Conservation (phyloP, 92 coral and sea anemone genomes). For the Actinostola sp. region DNA sequence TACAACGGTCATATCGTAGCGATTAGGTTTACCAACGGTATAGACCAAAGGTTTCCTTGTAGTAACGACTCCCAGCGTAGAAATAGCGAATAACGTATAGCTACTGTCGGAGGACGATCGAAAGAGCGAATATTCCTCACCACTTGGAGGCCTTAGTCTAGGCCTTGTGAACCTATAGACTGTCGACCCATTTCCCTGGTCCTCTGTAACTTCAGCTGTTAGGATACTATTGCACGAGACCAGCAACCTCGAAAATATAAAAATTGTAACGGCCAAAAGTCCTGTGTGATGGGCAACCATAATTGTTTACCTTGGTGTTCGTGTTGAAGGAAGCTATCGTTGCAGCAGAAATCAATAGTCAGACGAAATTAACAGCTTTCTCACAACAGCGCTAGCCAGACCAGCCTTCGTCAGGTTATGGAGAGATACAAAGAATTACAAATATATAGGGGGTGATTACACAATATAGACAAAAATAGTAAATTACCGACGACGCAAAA, state of each 20-base stretch:
- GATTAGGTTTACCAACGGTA: constrained; percentile 54
- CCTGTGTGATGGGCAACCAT: constrained; percentile 16
- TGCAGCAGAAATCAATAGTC: constrained; percentile 21
- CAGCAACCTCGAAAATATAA: constrained; percentile 9
- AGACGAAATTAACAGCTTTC: neutral
- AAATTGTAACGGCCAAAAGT: constrained; percentile 9
- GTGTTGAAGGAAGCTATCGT: constrained; percentile 39
- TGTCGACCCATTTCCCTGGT: constrained; percentile 28
- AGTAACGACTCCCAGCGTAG: constrained; percentile 66
- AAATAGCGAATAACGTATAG: constrained; percentile 65
- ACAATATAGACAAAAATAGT: no score
- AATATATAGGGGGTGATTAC: no score
- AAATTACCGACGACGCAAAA: no score
- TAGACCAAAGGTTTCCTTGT: constrained; percentile 62
- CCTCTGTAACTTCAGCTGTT: constrained; percentile 35
- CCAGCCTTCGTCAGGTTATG: constrained; percentile 14
- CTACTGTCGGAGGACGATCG: constrained; percentile 52
- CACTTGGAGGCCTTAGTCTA: constrained; percentile 68
- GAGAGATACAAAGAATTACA: constrained; percentile 12
- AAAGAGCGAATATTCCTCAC: constrained; percentile 61
- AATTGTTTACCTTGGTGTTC: constrained; percentile 32
- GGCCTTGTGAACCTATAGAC: constrained; percentile 61
- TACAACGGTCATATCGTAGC: constrained; percentile 58
- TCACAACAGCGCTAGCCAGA: constrained; percentile 16
- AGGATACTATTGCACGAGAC: constrained; percentile 8